phyloP scores from a whole-genome alignment of 2,888 invertebrate genomes.

The Epistrophella euchroma region DNA sequence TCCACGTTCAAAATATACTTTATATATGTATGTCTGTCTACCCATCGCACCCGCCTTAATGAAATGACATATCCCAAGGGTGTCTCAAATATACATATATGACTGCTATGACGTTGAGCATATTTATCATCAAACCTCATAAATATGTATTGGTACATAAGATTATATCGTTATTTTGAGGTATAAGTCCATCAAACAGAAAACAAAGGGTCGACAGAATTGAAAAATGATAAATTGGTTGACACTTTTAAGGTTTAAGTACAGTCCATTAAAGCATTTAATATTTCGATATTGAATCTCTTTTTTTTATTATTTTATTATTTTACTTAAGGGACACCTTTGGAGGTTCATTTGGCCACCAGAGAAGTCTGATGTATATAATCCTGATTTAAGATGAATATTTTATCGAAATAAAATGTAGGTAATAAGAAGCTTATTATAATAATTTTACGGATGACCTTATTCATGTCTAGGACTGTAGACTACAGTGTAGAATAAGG shows the following conservation, averaged over 20 bases:
- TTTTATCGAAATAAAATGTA: not conserved
- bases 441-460: not conserved
- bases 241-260: conserved; percentile 15
- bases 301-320: not conserved
- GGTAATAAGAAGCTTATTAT: too few species aligned
- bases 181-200: not conserved
- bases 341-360: not conserved
- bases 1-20: not conserved
- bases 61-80: not conserved
- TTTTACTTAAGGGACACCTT: not conserved
- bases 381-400: not conserved
- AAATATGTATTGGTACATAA: conserved; percentile 6
- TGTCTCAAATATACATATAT: not conserved
- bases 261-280: not conserved
- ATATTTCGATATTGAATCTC: not conserved
- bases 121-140: conserved; percentile 1
- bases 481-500: too few species aligned
- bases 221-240: conserved; percentile 6
- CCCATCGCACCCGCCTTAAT: not conserved
- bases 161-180: conserved; percentile 14
- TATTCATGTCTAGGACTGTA: too few species aligned
- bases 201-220: not conserved
- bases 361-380: not conserved
- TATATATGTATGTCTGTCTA: not conserved
- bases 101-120: not conserved